These are phyloP conservation scores for Zoanthus solanderi DNA, from an alignment of 92 coral and sea anemone genomes.

Conservation along the genomic window DNA sequence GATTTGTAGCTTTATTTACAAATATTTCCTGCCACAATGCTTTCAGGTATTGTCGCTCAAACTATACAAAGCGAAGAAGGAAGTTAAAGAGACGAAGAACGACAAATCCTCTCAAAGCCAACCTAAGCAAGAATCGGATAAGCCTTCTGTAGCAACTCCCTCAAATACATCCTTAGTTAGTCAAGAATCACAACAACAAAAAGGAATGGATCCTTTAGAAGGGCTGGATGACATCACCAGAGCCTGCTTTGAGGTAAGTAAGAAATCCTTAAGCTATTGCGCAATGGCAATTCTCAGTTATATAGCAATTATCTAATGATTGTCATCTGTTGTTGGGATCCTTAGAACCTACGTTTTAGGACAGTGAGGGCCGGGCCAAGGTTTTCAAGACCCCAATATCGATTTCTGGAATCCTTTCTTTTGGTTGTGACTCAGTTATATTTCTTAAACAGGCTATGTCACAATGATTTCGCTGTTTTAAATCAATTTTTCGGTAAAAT, in stretches of 20 bases:
- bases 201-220: constrained; percentile 76
- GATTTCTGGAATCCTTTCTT: too few species aligned
- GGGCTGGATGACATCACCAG: constrained; percentile 85
- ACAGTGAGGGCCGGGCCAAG: too few species aligned
- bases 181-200: constrained; percentile 44
- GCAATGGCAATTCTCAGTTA: background rate
- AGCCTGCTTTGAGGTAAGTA: constrained; percentile 80
- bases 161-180: constrained; percentile 35
- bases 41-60: constrained; percentile 88
- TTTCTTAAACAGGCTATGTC: too few species aligned
- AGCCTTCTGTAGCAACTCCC: constrained; percentile 35
- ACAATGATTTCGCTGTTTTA: too few species aligned
- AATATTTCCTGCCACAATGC: background rate
- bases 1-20: background rate
- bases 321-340: too few species aligned
- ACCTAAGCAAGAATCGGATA: background rate
- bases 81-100: constrained; percentile 3
- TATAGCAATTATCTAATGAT: too few species aligned
- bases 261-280: background rate
- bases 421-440: too few species aligned
- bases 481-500: too few species aligned
- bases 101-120: constrained; percentile 11
- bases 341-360: too few species aligned
- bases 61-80: constrained; percentile 72
- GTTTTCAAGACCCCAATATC: too few species aligned